These are phyloP conservation scores for Distichodus sexfasciatus DNA, from an alignment of 2,797 vertebrate genomes.

Conservation along the genomic window DNA sequence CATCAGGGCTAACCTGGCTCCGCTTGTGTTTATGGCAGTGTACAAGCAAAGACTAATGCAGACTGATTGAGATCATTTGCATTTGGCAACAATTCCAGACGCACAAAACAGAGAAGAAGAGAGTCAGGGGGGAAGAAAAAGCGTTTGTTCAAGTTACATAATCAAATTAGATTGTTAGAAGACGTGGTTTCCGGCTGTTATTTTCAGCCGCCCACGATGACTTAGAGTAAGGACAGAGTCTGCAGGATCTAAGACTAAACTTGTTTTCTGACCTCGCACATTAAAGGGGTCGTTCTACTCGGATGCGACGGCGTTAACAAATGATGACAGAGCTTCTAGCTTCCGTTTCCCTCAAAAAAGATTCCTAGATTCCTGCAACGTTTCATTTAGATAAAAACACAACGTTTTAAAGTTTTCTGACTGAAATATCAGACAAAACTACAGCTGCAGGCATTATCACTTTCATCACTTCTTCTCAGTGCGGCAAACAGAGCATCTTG, in stretches of 20 bases:
- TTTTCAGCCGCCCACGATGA: neutral
- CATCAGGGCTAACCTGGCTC: constrained; percentile 42
- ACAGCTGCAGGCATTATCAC: too few relatives aligned
- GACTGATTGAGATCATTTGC: constrained; percentile 12
- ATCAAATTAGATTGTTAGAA: neutral
- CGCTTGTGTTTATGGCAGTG: constrained; percentile 32
- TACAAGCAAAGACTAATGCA: constrained; percentile 30
- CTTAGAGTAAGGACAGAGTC: neutral
- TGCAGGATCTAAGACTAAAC: neutral
- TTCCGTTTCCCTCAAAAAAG: too few relatives aligned
- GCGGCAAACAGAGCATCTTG: too few relatives aligned
- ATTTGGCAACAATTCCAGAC: constrained; percentile 20
- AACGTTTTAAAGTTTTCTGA: constrained; percentile 32
- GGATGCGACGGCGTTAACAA: neutral
- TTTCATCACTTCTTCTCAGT: too few relatives aligned
- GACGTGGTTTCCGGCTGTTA: neutral
- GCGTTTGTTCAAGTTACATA: neutral
- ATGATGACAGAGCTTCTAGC: constrained; percentile 5
- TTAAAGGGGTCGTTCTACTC: neutral
- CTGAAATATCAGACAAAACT: too few relatives aligned
- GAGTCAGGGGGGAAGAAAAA: neutral
- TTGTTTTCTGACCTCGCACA: neutral
- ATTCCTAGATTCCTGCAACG: too few relatives aligned
- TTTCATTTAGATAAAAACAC: too few relatives aligned
- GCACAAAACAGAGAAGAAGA: neutral